Evolutionary conservation across 1,140 invertebrate genomes (phyloP), one percentile per base, ranked within the genome.

Genomic region (Elymnias hypermnestra): DNA sequence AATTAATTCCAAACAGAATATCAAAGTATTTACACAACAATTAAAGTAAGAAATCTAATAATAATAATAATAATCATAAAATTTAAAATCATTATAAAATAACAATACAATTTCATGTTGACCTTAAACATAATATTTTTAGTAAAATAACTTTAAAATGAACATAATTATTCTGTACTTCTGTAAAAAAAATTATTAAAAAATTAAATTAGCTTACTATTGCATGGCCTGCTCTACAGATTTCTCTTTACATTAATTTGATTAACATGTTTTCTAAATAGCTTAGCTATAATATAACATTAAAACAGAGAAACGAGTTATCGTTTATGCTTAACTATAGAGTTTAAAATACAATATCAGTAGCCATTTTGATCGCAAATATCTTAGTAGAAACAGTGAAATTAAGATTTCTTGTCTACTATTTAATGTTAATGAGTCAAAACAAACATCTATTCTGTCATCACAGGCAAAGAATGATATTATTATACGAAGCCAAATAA

Each of bases 1-100:
- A 71, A 38, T 43, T 57, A 52, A 37, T 38, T 50, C 56, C 57
- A 71, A 76, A 72, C 57, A 66, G 67, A 61, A 61, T 67, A 67
- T 57, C 49, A 43, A 70, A 68, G 64, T 78, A 82, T 82, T 82
- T 82, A 78, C 74, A 82, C 63, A 82, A 82, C 72, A 72, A 72
- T 57, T 62, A 65, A 62, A 65, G 45, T 67, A 63, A 59, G 50
- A 63, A 64, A 51, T 40, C 48, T 42, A 21, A 6, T 21, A 21
- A 21, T 61, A 72, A 75, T 19, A 7, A 26, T 29, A 33, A 33
- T 17, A 33, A 17, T 17, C 46, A 57, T 74, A 72, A 73, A 72
- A 68, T 72, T 67, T 72, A 57, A 67, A 75, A 56, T 10, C 13
- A 36, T 55, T 62, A 71, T 62, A 54, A 57, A 53, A 75, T 70